phyloP scores from a whole-genome alignment of 92 coral and sea anemone species.

The Zoanthus sansibaricus region DNA sequence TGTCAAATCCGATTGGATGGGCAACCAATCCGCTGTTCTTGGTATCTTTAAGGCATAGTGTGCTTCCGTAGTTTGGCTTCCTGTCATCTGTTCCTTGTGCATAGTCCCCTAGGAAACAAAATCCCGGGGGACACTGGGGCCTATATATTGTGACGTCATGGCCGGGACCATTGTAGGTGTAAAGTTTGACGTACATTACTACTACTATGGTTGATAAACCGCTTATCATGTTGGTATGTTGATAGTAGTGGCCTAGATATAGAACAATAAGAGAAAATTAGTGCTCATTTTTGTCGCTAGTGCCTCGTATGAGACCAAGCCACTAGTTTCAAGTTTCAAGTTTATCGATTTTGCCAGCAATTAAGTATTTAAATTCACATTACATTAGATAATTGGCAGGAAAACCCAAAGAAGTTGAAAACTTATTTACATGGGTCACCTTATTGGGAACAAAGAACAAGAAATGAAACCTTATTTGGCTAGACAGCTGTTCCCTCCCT shows the following conservation, averaged over 20 bases:
- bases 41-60: conserved; percentile 60
- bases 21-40: conserved; percentile 47
- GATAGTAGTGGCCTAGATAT: not conserved
- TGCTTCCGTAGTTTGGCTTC: conserved; percentile 76
- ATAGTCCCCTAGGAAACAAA: conserved; percentile 83
- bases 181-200: conserved; percentile 64
- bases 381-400: too few species aligned
- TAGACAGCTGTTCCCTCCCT: too few species aligned
- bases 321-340: too few species aligned
- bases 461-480: too few species aligned
- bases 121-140: conserved; percentile 88
- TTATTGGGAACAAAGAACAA: too few species aligned
- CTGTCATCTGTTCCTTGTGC: conserved; percentile 71
- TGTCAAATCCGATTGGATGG: conserved; percentile 63
- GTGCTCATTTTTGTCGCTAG: too few species aligned
- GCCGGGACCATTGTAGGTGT: conserved; percentile 61
- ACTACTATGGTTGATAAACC: conserved; percentile 62
- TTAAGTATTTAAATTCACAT: too few species aligned
- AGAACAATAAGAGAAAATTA: not conserved
- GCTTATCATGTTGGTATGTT: conserved; percentile 50
- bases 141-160: conserved; percentile 76
- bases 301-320: too few species aligned
- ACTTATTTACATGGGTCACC: too few species aligned
- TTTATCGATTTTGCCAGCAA: too few species aligned
- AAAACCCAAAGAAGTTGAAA: too few species aligned